Conservation (phyloP, 2,888 invertebrate species). For the Amiota minor region DNA sequence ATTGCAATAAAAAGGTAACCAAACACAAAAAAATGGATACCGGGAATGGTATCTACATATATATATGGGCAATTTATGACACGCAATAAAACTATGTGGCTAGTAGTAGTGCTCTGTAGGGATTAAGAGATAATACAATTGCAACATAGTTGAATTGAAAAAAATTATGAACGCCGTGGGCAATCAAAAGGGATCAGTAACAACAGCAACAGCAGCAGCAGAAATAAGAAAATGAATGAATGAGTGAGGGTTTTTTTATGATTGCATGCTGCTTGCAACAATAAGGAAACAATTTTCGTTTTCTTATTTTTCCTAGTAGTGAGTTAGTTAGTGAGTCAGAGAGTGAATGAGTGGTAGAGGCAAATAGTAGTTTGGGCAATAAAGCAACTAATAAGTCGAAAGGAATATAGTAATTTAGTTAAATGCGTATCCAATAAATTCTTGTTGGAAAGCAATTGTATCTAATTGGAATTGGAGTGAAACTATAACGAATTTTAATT, state of each 20-base stretch:
- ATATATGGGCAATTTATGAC: neutral
- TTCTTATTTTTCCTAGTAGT: no score
- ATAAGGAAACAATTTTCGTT: neutral
- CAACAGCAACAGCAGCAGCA: no score
- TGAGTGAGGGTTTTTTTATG: conserved; percentile 21
- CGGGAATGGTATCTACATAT: neutral
- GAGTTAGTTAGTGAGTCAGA: no score
- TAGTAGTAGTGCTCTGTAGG: neutral
- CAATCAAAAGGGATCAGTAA: neutral
- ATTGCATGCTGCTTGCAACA: conserved; percentile 13
- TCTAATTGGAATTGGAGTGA: neutral
- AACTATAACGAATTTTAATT: no score
- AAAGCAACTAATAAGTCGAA: conserved; percentile 16
- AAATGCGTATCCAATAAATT: conserved; percentile 17
- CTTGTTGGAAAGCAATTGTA: neutral
- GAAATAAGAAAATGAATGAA: neutral
- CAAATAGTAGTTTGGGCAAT: neutral
- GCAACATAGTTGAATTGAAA: conserved; percentile 7
- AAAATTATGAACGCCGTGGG: conserved; percentile 17
- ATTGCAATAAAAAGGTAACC: conserved; percentile 12
- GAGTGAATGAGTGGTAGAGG: neutral
- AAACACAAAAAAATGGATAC: neutral
- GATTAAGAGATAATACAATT: neutral
- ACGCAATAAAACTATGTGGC: neutral
- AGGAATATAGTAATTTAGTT: conserved; percentile 21